Base-by-base conservation (phyloP, 2,888 invertebrate genomes). In the Amblyjoppa fuscipennis region DNA sequence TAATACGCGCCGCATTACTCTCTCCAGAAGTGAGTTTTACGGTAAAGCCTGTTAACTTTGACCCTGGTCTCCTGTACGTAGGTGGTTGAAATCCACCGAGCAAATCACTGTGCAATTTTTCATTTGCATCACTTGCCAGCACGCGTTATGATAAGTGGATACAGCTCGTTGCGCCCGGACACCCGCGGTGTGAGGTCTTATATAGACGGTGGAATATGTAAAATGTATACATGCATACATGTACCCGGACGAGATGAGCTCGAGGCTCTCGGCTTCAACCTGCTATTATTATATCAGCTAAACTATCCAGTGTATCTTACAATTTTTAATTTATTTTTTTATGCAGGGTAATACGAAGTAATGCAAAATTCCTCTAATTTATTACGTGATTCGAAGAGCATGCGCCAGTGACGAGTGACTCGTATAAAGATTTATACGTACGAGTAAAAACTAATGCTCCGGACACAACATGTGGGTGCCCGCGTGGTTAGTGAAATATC, bases 151-250 rank as follows among this genome's bases (percentile, higher is more conserved):
- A 81, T 81, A 76, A 81, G 81, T 81, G 61, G 81, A 76, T 76
- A 69, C 81, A 70, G 69, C 81, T 75, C 81, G 81, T 53, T 76
- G 76, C 76, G 59, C 34, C 56, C 61, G 81, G 53, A 76, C 81
- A 81, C 81, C 81, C 81, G 81, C 81, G 70, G 81, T 76, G 81
- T 76, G 76, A 81, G 81, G 75, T 81, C 75, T 61, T 49, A 53
- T 34, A 51, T 61, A 64, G 31, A n/a, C 49, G 31, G 66, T 34
- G 20, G 56, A 59, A 75, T 68, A 34, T 61, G 34, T 74, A 68
- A 51, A 66, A 81, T 81, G 38, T 45, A 66, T 56, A 34, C 34
- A 76, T 61, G 9, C 66, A 11, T 75, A 13, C 64, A 2, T 25
- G 59, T 61, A 45, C 41, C 20, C 31, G 34, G 69, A 61, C 68